Evolutionary conservation across 2,797 vertebrate species (phyloP), one percentile per base, ranked within the genome.

Genomic region (Epinephelus coioides): DNA sequence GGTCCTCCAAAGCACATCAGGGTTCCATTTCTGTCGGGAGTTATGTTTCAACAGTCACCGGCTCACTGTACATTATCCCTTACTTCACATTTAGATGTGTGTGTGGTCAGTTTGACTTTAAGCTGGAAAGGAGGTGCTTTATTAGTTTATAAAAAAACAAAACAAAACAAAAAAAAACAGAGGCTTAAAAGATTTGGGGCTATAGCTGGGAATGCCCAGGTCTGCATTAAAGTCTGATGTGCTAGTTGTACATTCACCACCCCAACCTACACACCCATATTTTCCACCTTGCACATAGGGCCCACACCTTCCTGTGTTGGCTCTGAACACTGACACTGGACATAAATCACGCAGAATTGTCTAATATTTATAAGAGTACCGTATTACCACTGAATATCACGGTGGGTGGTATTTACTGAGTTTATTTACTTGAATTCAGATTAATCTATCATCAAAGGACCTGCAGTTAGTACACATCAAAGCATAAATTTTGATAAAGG

Each of bases 361-460:
- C 40, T 4, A 11, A 12, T 12, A 43, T 43, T 10, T 43, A 10
- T 40, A 10, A 10, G 3, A 3, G 9, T 40, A 40, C 34, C 34
- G 21, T 9, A 1, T 19, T 38, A 19, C 11, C 3, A 18, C 0
- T 25, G 2, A 51, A 46, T 38, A 47, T 17, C n/a, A 64, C 6
- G 19, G 30, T 15, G 4, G 10, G 1, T 27, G 5, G 30, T 30
- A 5, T 51, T 50, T 47, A 17, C 38, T 21, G 49, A 59, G 46
- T 66, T 25, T 69, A 47, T 54, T 61, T 30, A 49, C 49, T 5
- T 25, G 15, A 18, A 73, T 61, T 44, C 23, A 12, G 49, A 50
- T 62, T 4, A 44, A 60, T 66, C 27, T 38, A 12, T 14, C 19
- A 59, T 60, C 47, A 54, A 27, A 55, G 13, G 5, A 62, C 18